phyloP scores from a whole-genome alignment of 2,113 vertebrate genomes.

The Crotalus helleri region DNA sequence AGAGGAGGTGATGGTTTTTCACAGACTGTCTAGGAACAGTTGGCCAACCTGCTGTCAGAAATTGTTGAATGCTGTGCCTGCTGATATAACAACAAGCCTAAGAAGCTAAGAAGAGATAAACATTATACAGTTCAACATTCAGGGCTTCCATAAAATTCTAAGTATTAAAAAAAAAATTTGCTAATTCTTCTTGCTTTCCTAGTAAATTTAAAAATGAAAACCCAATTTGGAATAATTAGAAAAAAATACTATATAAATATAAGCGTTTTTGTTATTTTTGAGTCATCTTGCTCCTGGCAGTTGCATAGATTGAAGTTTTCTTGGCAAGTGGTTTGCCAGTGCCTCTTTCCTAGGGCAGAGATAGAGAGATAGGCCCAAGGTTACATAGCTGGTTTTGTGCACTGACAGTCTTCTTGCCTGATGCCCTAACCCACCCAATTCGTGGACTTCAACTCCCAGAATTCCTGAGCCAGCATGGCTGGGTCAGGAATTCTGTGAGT shows the following conservation, averaged over 20 bases:
- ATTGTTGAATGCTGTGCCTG: neutral
- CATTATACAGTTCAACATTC: neutral
- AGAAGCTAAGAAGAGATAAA: slow-evolving; percentile 7
- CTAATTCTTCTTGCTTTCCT: slow-evolving; percentile 12
- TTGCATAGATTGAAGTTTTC: neutral
- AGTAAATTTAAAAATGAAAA: neutral
- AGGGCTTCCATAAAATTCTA: neutral
- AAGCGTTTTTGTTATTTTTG: neutral
- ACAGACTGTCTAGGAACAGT: slow-evolving; percentile 38
- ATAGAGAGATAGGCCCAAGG: neutral
- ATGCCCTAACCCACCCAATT: too few relatives aligned
- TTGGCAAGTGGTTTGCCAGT: neutral
- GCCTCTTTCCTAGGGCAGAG: neutral
- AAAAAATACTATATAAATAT: neutral
- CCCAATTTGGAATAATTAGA: neutral
- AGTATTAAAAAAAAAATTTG: too few relatives aligned
- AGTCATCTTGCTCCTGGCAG: neutral
- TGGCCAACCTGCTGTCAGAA: slow-evolving; percentile 23
- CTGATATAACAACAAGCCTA: slow-evolving; percentile 1
- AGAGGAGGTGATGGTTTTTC: slow-evolving; percentile 31
- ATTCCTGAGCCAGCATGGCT: too few relatives aligned
- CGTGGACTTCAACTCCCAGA: too few relatives aligned
- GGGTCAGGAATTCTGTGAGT: too few relatives aligned
- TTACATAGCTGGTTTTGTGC: neutral
- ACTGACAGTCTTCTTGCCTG: neutral